Evolutionary conservation across 1,140 invertebrate species (phyloP).

Genomic region (Steinernema feltiae): DNA sequence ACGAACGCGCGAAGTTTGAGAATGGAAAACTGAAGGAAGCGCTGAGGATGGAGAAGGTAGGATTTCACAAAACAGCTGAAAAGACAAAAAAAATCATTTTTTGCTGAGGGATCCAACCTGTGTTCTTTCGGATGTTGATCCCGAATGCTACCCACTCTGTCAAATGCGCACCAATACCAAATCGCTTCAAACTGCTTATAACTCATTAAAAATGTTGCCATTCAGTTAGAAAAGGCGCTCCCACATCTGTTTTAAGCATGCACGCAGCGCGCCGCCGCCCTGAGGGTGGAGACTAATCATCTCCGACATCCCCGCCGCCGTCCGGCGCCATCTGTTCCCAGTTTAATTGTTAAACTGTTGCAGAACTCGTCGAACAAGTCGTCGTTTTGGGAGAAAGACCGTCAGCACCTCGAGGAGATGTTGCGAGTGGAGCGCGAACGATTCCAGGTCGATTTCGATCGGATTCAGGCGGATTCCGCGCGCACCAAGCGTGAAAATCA

Average conservation of each 20-base stretch:
- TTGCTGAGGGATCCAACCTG: no score
- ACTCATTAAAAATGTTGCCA: no score
- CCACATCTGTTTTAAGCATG: no score
- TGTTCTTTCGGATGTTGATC: no score
- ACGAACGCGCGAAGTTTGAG: conserved; percentile 27
- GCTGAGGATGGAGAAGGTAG: conserved; percentile 23
- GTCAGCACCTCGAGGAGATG: background rate
- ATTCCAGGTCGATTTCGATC: background rate
- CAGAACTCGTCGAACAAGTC: background rate
- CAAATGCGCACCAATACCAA: no score
- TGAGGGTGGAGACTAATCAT: background rate
- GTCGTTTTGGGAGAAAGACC: background rate
- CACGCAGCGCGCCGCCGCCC: background rate
- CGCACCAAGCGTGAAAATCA: background rate
- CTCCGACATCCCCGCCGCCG: no score
- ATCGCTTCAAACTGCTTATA: no score
- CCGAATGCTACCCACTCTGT: no score
- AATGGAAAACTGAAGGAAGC: conserved; percentile 22
- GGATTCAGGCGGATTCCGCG: background rate
- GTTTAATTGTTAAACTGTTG: background rate
- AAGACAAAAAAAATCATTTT: no score
- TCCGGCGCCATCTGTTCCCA: background rate
- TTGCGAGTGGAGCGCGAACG: background rate
- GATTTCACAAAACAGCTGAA: no score
- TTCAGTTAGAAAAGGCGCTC: no score